phyloP scores from a whole-genome alignment of 1,140 invertebrate genomes.

The Drosophila miranda region DNA sequence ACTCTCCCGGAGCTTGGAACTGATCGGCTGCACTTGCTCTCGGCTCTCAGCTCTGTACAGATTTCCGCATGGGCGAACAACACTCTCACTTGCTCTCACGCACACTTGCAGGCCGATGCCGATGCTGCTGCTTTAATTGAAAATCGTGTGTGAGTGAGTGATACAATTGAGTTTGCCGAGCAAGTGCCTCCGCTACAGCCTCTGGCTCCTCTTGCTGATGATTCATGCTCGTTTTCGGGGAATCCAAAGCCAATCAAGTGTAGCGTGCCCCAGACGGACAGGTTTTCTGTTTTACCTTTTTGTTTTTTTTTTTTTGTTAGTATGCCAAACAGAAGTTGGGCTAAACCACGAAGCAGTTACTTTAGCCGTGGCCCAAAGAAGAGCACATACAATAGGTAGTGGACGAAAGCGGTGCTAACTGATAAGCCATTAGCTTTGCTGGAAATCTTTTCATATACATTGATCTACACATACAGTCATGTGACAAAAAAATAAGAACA shows the following conservation, averaged over 20 bases:
- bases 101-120: not conserved
- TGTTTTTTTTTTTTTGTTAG: conserved; percentile 4
- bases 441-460: not conserved
- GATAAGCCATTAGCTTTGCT: not conserved
- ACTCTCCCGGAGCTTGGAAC: conserved; percentile 7
- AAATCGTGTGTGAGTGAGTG: conserved; percentile 9
- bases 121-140: conserved; percentile 10
- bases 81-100: not conserved
- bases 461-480: no score
- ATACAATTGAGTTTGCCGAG: conserved; percentile 28
- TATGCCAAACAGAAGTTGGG: conserved; percentile 30
- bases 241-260: conserved; percentile 70
- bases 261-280: conserved; percentile 63
- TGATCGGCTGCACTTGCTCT: conserved; percentile 13
- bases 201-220: conserved; percentile 18
- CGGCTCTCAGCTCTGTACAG: conserved; percentile 5
- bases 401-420: no score
- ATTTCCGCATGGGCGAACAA: conserved; percentile 60
- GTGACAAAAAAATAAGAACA: no score
- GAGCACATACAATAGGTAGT: no score
- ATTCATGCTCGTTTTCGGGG: conserved; percentile 68
- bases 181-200: conserved; percentile 27
- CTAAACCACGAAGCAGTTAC: conserved; percentile 10
- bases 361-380: not conserved
- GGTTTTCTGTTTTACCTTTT: conserved; percentile 46